A percentile compares a stretch with the other conserved stretches of the same genome.
Conservation (phyloP, 2,113 vertebrate species). For the Amphiprion ocellaris region DNA sequence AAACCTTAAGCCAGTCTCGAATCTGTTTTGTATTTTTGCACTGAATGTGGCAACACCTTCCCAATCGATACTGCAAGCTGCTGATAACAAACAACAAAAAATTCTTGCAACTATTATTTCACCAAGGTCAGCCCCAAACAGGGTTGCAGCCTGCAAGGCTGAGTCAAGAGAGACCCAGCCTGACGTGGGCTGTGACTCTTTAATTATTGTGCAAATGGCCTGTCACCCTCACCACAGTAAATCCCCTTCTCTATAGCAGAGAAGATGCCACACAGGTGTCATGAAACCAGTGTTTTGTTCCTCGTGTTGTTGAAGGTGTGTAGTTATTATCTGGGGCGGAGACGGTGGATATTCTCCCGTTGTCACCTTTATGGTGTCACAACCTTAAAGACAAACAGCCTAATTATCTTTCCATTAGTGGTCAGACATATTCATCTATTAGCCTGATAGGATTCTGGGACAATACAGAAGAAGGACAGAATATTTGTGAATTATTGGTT, state of each 20-base stretch:
- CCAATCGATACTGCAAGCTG: neutral
- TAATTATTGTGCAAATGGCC: constrained; percentile 71
- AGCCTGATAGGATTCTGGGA: neutral
- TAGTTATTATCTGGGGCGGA: constrained; percentile 40
- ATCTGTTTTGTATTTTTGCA: neutral
- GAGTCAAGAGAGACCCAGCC: constrained; percentile 59
- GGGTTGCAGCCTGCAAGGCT: constrained; percentile 36
- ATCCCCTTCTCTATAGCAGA: constrained; percentile 64
- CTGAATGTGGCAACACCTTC: constrained; percentile 7
- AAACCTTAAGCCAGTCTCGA: no score
- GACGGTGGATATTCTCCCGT: constrained; percentile 36
- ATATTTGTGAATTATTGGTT: neutral
- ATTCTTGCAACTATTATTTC: constrained; percentile 39
- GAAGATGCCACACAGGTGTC: constrained; percentile 32
- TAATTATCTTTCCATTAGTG: constrained; percentile 29
- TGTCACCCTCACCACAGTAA: constrained; percentile 67
- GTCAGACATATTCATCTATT: constrained; percentile 18
- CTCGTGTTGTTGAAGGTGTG: constrained; percentile 49
- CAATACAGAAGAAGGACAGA: neutral
- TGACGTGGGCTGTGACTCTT: constrained; percentile 65
- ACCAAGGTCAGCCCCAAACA: neutral
- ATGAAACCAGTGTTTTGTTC: constrained; percentile 69
- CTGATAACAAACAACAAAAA: constrained; percentile 35
- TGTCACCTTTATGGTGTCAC: constrained; percentile 35
- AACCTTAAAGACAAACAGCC: constrained; percentile 55